Percentiles rank a stretch among this genome's conserved stretches.
phyloP scores from a whole-genome alignment of 2,888 invertebrate species.

The Anorthoa munda region DNA sequence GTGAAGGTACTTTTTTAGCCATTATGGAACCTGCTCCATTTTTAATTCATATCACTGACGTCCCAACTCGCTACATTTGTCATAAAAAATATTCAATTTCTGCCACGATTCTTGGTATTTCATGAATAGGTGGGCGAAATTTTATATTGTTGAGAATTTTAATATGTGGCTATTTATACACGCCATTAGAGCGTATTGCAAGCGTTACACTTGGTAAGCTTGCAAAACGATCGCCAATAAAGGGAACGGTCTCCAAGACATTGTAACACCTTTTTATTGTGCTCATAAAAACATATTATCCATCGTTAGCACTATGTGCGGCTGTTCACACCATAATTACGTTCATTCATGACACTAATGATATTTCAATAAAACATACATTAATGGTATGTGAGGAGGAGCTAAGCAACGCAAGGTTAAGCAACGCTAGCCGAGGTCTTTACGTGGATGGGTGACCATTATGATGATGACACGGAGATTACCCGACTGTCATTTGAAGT shows the following conservation, averaged over 20 bases:
- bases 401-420: too few relatives aligned
- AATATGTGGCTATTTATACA: slow-evolving; percentile 64
- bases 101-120: slow-evolving; percentile 17
- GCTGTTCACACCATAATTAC: slow-evolving; percentile 21
- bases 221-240: slow-evolving; percentile 72
- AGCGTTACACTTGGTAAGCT: slow-evolving; percentile 70
- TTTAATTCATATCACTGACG: slow-evolving; percentile 27
- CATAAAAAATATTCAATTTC: slow-evolving; percentile 13
- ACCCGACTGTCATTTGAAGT: too few relatives aligned
- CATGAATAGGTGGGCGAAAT: not conserved
- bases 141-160: slow-evolving; percentile 47
- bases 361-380: slow-evolving; percentile 15
- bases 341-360: slow-evolving; percentile 10
- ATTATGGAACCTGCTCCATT: slow-evolving; percentile 30
- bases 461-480: too few relatives aligned
- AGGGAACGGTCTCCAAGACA: slow-evolving; percentile 66
- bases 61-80: slow-evolving; percentile 13
- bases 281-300: slow-evolving; percentile 72
- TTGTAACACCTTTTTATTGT: slow-evolving; percentile 74
- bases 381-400: too few relatives aligned
- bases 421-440: too few relatives aligned
- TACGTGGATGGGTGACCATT: too few relatives aligned
- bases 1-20: slow-evolving; percentile 18
- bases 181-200: slow-evolving; percentile 67
- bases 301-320: slow-evolving; percentile 64